These are phyloP conservation scores for Scylla paramamosain DNA, from an alignment of 1,140 invertebrate genomes.

Conservation along the genomic window DNA sequence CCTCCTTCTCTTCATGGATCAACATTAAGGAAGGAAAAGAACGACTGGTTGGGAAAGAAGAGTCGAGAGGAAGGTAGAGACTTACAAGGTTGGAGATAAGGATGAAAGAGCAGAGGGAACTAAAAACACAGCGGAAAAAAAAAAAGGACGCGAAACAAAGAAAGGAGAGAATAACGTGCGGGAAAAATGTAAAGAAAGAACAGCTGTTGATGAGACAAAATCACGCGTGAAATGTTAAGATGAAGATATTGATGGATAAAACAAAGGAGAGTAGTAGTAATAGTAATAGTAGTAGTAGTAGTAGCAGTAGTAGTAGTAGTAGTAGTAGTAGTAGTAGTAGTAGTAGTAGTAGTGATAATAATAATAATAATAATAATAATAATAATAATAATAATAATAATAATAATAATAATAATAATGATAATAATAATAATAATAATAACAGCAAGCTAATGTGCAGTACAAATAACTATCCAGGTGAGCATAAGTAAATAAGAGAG, in stretches of 20 bases:
- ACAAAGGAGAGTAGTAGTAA: neutral
- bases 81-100: neutral
- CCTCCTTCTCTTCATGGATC: constrained; percentile 10
- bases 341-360: neutral
- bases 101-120: neutral
- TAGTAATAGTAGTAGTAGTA: constrained; percentile 36
- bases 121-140: neutral
- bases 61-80: neutral
- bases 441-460: neutral
- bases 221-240: neutral
- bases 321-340: constrained; percentile 38
- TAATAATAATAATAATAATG: neutral
- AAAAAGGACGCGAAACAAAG: neutral
- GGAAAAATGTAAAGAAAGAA: neutral
- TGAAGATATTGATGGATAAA: neutral
- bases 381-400: neutral
- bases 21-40: neutral
- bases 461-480: neutral
- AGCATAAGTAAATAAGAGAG: neutral
- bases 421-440: neutral
- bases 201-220: neutral
- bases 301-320: constrained; percentile 24
- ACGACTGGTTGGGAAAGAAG: neutral
- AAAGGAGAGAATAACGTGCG: neutral
- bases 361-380: neutral